Percentiles rank a stretch among this genome's conserved stretches.
Evolutionary conservation across 2,888 invertebrate species (phyloP).

Genomic region (Slavum lentiscoides): DNA sequence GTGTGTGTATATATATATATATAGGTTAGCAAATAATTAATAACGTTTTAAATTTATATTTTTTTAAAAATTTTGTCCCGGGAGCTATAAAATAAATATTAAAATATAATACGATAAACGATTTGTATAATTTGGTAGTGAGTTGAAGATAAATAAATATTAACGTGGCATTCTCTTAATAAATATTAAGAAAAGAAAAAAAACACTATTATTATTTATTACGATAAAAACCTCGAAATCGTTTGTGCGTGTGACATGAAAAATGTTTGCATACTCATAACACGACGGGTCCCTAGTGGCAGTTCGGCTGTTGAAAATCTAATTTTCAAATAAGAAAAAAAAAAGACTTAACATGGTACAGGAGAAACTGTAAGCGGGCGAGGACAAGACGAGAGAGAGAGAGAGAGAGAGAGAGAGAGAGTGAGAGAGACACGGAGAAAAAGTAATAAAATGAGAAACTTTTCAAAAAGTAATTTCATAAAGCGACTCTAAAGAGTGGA

Average conservation of each 20-base stretch:
- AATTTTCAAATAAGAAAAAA: slow-evolving; percentile 51
- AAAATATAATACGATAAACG: slow-evolving; percentile 11
- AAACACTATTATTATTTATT: slow-evolving; percentile 16
- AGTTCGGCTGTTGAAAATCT: slow-evolving; percentile 50
- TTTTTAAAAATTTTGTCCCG: no score
- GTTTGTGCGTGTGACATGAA: slow-evolving; percentile 30
- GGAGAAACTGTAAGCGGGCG: background rate
- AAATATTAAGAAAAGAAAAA: slow-evolving; percentile 20
- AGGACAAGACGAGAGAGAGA: background rate
- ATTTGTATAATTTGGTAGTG: background rate
- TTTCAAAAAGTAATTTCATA: slow-evolving; percentile 54
- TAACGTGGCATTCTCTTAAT: slow-evolving; percentile 4
- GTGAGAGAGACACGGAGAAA: slow-evolving; percentile 24
- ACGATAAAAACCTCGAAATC: slow-evolving; percentile 28
- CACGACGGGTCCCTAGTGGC: slow-evolving; percentile 43
- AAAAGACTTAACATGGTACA: slow-evolving; percentile 42
- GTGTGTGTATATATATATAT: no score
- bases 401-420: background rate
- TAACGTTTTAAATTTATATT: no score
- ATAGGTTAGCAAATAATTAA: no score
- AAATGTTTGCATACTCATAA: slow-evolving; percentile 43
- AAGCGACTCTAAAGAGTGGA: slow-evolving; percentile 53
- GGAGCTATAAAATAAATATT: no score
- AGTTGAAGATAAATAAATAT: background rate
- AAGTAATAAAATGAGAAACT: slow-evolving; percentile 53